Evolutionary conservation across 2,888 invertebrate species (phyloP), one percentile per base, ranked within the genome.

Genomic region (Morpho deidamia): DNA sequence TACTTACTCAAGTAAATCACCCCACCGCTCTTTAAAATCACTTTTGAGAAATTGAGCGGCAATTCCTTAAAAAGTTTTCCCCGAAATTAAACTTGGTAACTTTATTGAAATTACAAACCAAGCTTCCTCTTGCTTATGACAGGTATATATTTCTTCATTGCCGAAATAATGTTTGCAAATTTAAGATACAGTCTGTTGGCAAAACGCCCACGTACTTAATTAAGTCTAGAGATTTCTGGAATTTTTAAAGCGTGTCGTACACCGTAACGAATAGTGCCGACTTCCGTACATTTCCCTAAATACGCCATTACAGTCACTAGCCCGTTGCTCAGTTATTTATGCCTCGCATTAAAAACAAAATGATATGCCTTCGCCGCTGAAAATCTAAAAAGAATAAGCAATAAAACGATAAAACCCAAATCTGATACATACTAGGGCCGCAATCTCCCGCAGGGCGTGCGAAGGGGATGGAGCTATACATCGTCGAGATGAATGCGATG

Each of bases 321-420:
- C 81, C 80, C 81, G 77, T 75, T 80, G 76, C 72, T 75, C 69
- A 61, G 82, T 87, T 88, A 88, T 88, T 88, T 88, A 89, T 84
- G 82, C 68, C 67, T 74, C 75, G 73, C 86, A 87, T 89, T 88
- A 88, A 89, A 89, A 88, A 84, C 84, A 84, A 86, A 89, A 88
- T 88, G 87, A 88, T 89, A 87, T 86, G 87, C 87, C 83, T 86
- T 80, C 84, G 81, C 84, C 79, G 83, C 83, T 87, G 87, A 88
- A 89, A 89, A 89, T 89, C 88, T 88, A 89, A 89, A 88, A 89
- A 89, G 87, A 89, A 89, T 89, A 89, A 86, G 89, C 89, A 88
- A 88, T 89, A 89, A 89, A 89, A 89, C 87, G 87, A 88, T 89
- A 89, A 89, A 89, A 84, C 86, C 86, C 87, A 87, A 89, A 88